Base-by-base conservation (phyloP, 2,113 vertebrate genomes). In the Periophthalmodon schlosseri region DNA sequence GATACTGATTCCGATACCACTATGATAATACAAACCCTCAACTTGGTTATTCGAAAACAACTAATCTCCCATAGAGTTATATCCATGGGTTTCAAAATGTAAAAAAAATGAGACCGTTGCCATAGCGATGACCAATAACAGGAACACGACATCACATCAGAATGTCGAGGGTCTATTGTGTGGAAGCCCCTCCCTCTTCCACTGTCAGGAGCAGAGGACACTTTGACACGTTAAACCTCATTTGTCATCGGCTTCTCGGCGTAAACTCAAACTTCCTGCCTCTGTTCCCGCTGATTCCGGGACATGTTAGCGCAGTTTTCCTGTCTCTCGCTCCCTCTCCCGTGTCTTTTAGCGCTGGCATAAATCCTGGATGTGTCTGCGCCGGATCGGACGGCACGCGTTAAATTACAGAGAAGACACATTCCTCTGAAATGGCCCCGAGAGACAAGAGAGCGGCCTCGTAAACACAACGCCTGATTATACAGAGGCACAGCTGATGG, bases 321-420 rank as follows among this genome's bases (percentile, higher is more conserved):
- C 28, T 20, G 28, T 6, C 33, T 36, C 16, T n/a, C n/a, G n/a
- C n/a, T n/a, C n/a, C n/a, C n/a, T 11, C 28, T n/a, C 54, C 54
- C 11, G 14, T 5, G 28, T 34, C 58, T 33, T 61, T 61, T 61
- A 70, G 83, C 86, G 83, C 28, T 3, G n/a, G 28, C 28, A 28
- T 28, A 28, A 28, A 28, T 28, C 28, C 28, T 85, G 82, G 70
- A 70, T 87, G 84, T 88, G 88, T 87, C 87, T 84, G 77, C 83
- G 80, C 78, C 76, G 50, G 84, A 86, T 84, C 88, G 87, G 88
- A 92, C 91, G 91, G 90, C 85, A 90, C 81, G 76, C 80, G 83
- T 81, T 75, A 88, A 94, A 93, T 91, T 93, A 93, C 89, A 94
- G 89, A 83, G 80, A 85, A 82, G 28, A 71, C 79, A 85, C 91